A percentile compares a stretch with the other conserved stretches of the same genome.
These are phyloP conservation scores for Drosophila kambysellisi DNA, from an alignment of 2,888 invertebrate genomes.

Conservation along the genomic window DNA sequence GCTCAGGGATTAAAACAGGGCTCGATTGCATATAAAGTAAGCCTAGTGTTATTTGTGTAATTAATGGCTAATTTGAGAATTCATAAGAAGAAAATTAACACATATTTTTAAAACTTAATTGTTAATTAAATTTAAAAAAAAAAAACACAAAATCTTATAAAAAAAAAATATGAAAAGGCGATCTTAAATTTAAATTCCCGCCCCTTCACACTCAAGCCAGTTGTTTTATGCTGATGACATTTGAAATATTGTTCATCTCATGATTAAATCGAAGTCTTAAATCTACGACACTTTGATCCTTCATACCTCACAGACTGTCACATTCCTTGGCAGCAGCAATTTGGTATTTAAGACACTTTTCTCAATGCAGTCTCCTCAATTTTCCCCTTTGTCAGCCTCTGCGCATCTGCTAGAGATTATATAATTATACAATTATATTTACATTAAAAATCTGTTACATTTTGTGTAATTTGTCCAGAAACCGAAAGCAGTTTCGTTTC, in stretches of 20 bases:
- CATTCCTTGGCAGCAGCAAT: slow-evolving; percentile 26
- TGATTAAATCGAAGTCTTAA: slow-evolving; percentile 18
- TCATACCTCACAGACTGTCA: slow-evolving; percentile 38
- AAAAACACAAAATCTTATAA: background rate
- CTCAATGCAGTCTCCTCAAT: slow-evolving; percentile 37
- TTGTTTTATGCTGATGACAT: background rate
- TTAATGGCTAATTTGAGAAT: background rate
- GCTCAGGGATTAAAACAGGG: background rate
- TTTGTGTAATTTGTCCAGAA: slow-evolving; percentile 63
- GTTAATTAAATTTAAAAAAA: background rate
- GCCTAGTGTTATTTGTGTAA: background rate
- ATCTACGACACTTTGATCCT: slow-evolving; percentile 53
- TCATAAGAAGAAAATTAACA: background rate
- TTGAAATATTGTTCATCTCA: slow-evolving; percentile 30
- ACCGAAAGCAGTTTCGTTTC: slow-evolving; percentile 33
- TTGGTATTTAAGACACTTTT: slow-evolving; percentile 33
- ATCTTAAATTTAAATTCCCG: background rate
- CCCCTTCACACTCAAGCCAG: background rate
- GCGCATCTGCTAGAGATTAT: slow-evolving; percentile 72
- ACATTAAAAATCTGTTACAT: slow-evolving; percentile 78
- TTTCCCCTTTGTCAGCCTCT: background rate
- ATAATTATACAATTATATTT: slow-evolving; percentile 79
- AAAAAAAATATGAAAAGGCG: background rate
- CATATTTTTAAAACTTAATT: background rate
- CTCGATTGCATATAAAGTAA: background rate